Base-by-base conservation (phyloP, 2,888 invertebrate genomes). In the Linnaemya tessellans region DNA sequence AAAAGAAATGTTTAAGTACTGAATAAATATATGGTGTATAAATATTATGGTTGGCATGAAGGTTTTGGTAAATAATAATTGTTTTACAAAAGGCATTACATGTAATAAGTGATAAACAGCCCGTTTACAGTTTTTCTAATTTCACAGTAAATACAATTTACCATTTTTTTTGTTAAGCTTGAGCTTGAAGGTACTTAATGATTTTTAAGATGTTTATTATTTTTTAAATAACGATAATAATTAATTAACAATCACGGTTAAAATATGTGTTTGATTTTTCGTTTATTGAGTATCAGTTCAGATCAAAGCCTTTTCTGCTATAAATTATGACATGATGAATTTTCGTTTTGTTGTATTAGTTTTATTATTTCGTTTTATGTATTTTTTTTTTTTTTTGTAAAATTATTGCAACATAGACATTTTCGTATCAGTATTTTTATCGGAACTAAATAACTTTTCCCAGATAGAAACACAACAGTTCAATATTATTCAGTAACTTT, bases 161-260 rank as follows among this genome's bases (percentile, higher is more conserved):
- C 85, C 79, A 60, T 73, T 67, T 77, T 43, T 3, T 49, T 80
- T 73, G 67, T 84, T 85, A 85, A 85, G 85, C 85, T 85, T 85
- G 85, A 85, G 85, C 85, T 85, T 85, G 82, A 85, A 85, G 85
- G 85, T 85, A 85, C 85, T 85, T 82, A 81, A 82, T 81, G 79
- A 85, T 81, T 85, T 84, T 74, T 78, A 73, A 80, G 74, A 77
- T 77, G 78, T 80, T 73, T 62, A 58, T 20, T 60, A 43, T 62
- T 56, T 51, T 65, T 25, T 56, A 22, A 49, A 58, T 82, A 58
- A 77, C 58, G 77, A 64, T 70, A 54, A 54, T 51, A 54, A 68
- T 13, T 56, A 82, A 64, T 81, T 68, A 81, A 81, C 74, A 81
- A 75, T 81, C 51, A 75, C 62, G 68, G n/a, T 25, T 62, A 74